Evolutionary conservation across 2,888 invertebrate genomes (phyloP).

Genomic region (Hemicrepidius hirtus): DNA sequence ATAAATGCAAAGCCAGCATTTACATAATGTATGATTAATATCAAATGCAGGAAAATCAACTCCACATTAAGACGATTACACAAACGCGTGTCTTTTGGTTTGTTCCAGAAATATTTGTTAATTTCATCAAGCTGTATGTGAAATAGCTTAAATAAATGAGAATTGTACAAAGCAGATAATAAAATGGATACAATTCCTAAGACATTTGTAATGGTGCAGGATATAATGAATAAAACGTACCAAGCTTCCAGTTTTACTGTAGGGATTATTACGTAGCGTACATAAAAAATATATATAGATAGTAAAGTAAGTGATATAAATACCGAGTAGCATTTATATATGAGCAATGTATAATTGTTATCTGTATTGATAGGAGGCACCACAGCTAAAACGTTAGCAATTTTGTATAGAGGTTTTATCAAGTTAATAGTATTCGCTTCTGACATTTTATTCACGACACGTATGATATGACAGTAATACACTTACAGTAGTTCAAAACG

Average conservation of each 20-base stretch:
- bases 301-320: not conserved
- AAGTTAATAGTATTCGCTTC: not conserved
- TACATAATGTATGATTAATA: not conserved
- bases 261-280: no score
- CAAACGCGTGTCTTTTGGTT: no score
- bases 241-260: not conserved
- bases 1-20: not conserved
- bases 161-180: conserved; percentile 1
- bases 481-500: no score
- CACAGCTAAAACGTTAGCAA: not conserved
- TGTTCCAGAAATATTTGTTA: no score
- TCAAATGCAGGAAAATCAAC: not conserved
- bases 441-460: no score
- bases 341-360: not conserved
- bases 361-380: not conserved
- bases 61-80: no score
- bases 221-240: not conserved
- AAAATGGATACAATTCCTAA: not conserved
- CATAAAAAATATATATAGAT: not conserved
- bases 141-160: not conserved
- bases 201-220: not conserved
- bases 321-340: not conserved
- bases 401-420: not conserved
- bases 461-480: no score
- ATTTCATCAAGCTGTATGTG: not conserved